Percentiles rank a stretch among this genome's conserved stretches.
Conservation (phyloP, 2,113 vertebrate genomes). For the Eonycteris spelaea region DNA sequence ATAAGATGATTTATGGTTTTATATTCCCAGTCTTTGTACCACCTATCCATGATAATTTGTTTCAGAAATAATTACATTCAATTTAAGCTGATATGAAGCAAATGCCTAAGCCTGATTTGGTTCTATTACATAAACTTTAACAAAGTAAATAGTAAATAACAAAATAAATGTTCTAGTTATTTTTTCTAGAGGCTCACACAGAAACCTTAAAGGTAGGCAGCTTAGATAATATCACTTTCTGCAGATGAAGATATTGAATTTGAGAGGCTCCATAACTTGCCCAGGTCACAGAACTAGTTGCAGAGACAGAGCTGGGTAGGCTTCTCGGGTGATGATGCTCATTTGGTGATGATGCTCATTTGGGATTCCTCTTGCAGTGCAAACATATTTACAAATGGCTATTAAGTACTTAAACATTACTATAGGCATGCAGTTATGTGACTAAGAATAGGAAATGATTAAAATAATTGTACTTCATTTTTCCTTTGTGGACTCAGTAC, state of each 20-base stretch:
- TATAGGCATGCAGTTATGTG: background rate
- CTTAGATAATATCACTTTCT: background rate
- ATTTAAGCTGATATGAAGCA: background rate
- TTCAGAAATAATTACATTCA: constrained; percentile 23
- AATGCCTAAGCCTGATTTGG: background rate
- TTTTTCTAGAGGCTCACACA: background rate
- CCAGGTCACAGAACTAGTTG: background rate
- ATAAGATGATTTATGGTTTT: background rate
- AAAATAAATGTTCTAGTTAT: background rate
- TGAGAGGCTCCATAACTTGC: background rate
- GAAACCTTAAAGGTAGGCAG: background rate
- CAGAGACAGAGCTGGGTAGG: background rate
- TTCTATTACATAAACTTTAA: background rate
- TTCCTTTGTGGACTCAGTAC: background rate
- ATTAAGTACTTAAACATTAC: background rate
- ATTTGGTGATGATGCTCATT: background rate
- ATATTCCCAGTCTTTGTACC: background rate
- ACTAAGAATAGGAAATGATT: background rate
- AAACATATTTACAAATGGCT: background rate
- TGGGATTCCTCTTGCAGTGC: background rate
- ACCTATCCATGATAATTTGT: constrained; percentile 9
- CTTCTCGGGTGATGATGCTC: background rate
- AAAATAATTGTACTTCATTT: background rate
- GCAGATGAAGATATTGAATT: background rate
- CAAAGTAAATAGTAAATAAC: background rate